These are phyloP conservation scores for Podiceps cristatus DNA, from an alignment of 2,113 vertebrate species.

Conservation along the genomic window DNA sequence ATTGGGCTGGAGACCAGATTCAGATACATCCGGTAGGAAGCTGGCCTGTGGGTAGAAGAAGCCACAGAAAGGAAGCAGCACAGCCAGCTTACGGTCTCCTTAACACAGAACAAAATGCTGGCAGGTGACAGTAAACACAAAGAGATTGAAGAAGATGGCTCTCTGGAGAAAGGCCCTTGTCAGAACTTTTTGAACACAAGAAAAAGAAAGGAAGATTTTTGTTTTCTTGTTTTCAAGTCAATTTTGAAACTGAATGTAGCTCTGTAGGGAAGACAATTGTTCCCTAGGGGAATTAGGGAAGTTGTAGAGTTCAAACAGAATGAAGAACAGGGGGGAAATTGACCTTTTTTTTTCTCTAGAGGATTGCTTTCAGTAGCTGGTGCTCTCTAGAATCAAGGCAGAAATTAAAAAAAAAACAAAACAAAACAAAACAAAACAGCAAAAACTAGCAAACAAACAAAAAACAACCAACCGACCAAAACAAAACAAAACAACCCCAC, in stretches of 20 bases:
- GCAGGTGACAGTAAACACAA: constrained; percentile 70
- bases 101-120: constrained; percentile 59
- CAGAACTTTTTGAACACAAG: constrained; percentile 64
- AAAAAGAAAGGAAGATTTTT: constrained; percentile 69
- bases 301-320: constrained; percentile 56
- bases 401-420: constrained; percentile 14
- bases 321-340: constrained; percentile 23
- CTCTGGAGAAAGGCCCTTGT: constrained; percentile 73
- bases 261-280: constrained; percentile 64
- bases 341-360: constrained; percentile 13
- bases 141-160: constrained; percentile 64
- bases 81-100: neutral
- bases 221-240: constrained; percentile 70
- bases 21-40: neutral
- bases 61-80: neutral
- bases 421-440: no score
- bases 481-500: no score
- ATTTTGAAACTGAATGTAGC: constrained; percentile 59
- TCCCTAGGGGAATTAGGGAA: constrained; percentile 58
- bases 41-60: neutral
- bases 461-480: no score
- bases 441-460: neutral
- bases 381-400: constrained; percentile 27
- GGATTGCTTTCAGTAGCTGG: constrained; percentile 6
- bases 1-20: neutral